phyloP scores from a whole-genome alignment of 2,113 vertebrate species.

The Petrocephalus microphthalmus region DNA sequence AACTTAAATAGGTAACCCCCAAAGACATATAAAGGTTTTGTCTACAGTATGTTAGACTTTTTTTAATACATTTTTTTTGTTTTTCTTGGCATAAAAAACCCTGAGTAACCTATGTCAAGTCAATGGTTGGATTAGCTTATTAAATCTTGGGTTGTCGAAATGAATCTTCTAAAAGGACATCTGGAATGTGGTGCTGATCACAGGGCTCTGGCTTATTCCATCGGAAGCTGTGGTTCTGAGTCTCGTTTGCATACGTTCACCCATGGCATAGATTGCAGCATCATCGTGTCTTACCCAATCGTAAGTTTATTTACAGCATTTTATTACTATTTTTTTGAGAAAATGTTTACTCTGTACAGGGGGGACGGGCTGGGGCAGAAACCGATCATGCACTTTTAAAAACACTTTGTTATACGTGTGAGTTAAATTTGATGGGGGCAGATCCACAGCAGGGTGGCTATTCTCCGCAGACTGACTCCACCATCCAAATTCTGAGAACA shows the following conservation, averaged over 20 bases:
- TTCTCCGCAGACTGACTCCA: constrained; percentile 63
- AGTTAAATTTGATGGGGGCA: constrained; percentile 50
- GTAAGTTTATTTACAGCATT: constrained; percentile 12
- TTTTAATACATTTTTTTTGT: constrained; percentile 28
- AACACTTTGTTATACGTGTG: constrained; percentile 60
- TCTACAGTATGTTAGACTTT: constrained; percentile 53
- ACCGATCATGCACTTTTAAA: constrained; percentile 77
- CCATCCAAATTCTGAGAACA: constrained; percentile 54
- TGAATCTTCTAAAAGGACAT: not conserved
- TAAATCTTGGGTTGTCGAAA: not conserved
- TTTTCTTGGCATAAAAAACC: constrained; percentile 62
- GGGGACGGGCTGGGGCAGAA: constrained; percentile 32
- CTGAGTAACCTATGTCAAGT: constrained; percentile 58
- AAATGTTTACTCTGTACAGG: constrained; percentile 62
- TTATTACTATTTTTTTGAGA: constrained; percentile 17
- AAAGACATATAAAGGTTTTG: constrained; percentile 45
- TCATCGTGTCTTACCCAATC: not conserved
- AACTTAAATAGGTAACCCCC: constrained; percentile 39
- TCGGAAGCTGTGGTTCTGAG: not conserved
- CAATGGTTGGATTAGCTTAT: constrained; percentile 10
- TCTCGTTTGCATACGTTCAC: not conserved
- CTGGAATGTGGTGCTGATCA: constrained; percentile 20
- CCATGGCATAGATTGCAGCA: not conserved
- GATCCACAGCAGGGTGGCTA: constrained; percentile 58
- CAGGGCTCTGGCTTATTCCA: not conserved